Conservation (phyloP, 2,797 vertebrate genomes). For the Thamnophis elegans region DNA sequence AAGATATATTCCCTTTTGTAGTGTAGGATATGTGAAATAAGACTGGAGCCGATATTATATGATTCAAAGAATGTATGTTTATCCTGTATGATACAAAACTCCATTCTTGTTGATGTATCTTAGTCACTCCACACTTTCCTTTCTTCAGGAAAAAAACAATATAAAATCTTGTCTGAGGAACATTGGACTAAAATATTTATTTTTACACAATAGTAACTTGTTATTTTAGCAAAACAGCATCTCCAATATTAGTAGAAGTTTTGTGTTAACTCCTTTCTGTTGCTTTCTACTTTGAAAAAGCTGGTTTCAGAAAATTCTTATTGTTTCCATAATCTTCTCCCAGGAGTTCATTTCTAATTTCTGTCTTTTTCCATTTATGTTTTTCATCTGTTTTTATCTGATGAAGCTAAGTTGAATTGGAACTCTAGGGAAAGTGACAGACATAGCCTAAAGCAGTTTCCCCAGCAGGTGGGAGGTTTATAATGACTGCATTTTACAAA, state of each 20-base stretch:
- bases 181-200: background rate
- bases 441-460: constrained; percentile 12
- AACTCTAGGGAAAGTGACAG: background rate
- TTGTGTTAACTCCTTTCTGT: background rate
- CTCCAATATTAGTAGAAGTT: background rate
- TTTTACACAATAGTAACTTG: background rate
- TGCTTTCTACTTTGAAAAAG: background rate
- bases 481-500: constrained; percentile 24
- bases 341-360: constrained; percentile 7
- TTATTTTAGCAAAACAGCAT: background rate
- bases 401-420: background rate
- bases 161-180: background rate
- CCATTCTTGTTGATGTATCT: background rate
- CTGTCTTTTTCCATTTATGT: background rate
- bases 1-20: constrained; percentile 7
- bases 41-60: background rate
- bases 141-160: background rate
- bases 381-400: constrained; percentile 18
- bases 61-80: background rate
- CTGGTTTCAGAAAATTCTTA: background rate
- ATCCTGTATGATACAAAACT: background rate
- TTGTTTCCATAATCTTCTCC: background rate
- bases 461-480: constrained; percentile 2
- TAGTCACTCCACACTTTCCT: background rate
- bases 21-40: background rate